Conservation (phyloP, 2,113 vertebrate species). For the Hoplias malabaricus region DNA sequence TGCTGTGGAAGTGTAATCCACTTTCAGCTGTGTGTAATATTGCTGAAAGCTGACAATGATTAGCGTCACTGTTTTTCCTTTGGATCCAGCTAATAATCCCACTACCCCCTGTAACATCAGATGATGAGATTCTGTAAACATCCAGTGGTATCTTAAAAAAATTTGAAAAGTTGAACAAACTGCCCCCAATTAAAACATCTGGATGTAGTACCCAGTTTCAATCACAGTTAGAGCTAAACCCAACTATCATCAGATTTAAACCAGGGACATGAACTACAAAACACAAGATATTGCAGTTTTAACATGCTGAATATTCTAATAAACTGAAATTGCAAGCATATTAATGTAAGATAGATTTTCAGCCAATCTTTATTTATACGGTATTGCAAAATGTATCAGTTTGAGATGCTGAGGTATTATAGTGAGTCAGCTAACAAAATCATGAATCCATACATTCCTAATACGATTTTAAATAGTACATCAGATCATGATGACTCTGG, state of each 20-base stretch:
- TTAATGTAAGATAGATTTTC: too few relatives aligned
- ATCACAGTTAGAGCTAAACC: background rate
- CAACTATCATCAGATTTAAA: background rate
- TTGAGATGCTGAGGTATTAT: background rate
- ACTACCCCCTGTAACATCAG: background rate
- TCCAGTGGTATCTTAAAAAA: background rate
- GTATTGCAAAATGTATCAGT: too few relatives aligned
- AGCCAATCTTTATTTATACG: too few relatives aligned
- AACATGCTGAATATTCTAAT: too few relatives aligned
- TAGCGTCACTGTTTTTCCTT: constrained; percentile 29
- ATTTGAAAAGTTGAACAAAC: background rate
- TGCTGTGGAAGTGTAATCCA: constrained; percentile 51
- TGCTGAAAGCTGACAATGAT: constrained; percentile 43
- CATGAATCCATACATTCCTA: too few relatives aligned
- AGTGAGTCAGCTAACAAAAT: background rate
- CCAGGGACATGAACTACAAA: too few relatives aligned
- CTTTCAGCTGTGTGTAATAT: constrained; percentile 50
- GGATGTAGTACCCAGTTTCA: background rate
- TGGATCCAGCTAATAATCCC: background rate
- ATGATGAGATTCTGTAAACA: background rate
- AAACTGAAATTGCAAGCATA: too few relatives aligned
- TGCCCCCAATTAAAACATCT: background rate
- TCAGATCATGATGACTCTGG: too few relatives aligned
- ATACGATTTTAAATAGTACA: too few relatives aligned
- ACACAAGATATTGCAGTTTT: too few relatives aligned